phyloP scores from a whole-genome alignment of 2,888 invertebrate species.

The Melikaiella ostensackeni region DNA sequence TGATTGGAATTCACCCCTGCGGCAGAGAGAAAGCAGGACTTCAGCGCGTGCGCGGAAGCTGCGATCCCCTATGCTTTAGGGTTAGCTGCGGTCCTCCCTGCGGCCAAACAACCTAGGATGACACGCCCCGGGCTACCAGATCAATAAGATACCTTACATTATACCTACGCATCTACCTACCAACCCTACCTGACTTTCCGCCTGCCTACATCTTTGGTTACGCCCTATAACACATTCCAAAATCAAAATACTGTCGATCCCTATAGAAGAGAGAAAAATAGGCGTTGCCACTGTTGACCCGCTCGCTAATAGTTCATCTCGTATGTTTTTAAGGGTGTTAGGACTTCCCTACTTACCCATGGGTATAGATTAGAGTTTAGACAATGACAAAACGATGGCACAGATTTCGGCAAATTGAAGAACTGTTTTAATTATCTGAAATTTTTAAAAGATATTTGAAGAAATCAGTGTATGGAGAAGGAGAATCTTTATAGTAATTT shows the following conservation, averaged over 20 bases:
- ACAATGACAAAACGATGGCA: too few species aligned
- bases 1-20: conserved; percentile 77
- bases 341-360: too few species aligned
- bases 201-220: conserved; percentile 69
- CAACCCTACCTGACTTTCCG: conserved; percentile 57
- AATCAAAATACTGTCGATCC: conserved; percentile 31
- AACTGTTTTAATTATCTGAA: too few species aligned
- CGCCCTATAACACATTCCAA: conserved; percentile 67
- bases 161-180: conserved; percentile 63
- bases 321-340: neutral
- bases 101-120: conserved; percentile 77
- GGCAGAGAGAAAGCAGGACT: conserved; percentile 65
- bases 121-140: conserved; percentile 78
- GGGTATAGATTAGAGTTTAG: too few species aligned
- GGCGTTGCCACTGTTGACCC: conserved; percentile 5
- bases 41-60: conserved; percentile 68
- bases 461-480: too few species aligned
- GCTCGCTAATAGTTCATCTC: neutral
- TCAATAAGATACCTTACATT: conserved; percentile 76
- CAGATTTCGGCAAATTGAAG: too few species aligned
- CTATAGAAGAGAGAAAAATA: conserved; percentile 18
- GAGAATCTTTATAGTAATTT: too few species aligned
- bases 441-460: too few species aligned
- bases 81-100: conserved; percentile 77
- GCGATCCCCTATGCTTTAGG: conserved; percentile 74